Base-by-base conservation (phyloP, 2,888 invertebrate species). In the Pogonocherus hispidulus region DNA sequence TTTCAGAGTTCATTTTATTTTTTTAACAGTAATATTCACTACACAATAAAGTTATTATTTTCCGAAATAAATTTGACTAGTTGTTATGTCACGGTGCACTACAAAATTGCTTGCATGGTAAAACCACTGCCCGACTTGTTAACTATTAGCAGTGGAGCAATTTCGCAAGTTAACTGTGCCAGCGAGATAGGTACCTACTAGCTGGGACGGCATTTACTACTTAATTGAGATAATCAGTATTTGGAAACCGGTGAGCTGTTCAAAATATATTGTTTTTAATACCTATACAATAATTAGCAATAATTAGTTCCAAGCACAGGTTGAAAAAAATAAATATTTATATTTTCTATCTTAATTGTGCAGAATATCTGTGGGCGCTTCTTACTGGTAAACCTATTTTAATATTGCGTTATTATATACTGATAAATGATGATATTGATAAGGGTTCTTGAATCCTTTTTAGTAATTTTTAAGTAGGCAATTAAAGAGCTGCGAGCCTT, bases 201-300 rank as follows among this genome's bases (percentile, higher is more conserved):
- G 20, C 22, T 20, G n/a, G 14, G 49, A 23, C 23, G 23, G 22
- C 49, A 22, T 51, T 32, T 51, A 22, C 16, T 4, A 4, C 22
- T 23, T 51, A 51, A n/a, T 49, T 11, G 22, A 51, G 49, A 51
- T 51, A 51, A 51, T 23, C 49, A 23, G 23, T 49, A 19, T 5
- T 20, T 49, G 22, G 49, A 49, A 49, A 20, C 9, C 32, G 32
- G n/a, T n/a, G n/a, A 32, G 32, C 3, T 9, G 32, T 8, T 32
- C 11, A 11, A 11, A 32, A 32, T 32, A 32, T 9, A 3, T 8
- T 32, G 8, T 32, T 32, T 32, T 6, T n/a, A n/a, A n/a, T n/a
- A n/a, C n/a, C n/a, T n/a, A n/a, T n/a, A n/a, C n/a, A n/a, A n/a
- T n/a, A n/a, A n/a, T n/a, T n/a, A n/a, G n/a, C n/a, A n/a, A n/a